Base-by-base conservation (phyloP, 2,888 invertebrate species). In the Noctuana brunneofusca region DNA sequence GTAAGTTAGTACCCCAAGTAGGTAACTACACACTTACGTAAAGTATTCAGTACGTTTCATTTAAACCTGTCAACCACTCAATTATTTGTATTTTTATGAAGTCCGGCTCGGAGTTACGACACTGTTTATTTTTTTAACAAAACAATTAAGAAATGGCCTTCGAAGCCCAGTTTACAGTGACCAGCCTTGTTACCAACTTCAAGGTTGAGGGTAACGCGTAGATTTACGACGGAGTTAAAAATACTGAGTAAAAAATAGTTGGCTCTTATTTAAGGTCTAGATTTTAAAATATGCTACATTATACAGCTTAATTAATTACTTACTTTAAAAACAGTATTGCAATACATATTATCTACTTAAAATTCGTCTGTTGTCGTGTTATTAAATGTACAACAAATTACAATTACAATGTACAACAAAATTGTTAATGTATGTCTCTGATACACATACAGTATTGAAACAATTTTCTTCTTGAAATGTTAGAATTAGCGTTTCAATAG, bases 91-190 rank as follows among this genome's bases (percentile, higher is more conserved):
- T 8, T 54, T 60, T 48, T 55, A 62, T 49, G 53, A 38, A 62
- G 54, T 55, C 53, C 52, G 54, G 24, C 9, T 49, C 38, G 38
- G 8, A 49, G 54, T 48, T 48, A 54, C 32, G 27, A 54, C 48
- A 55, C n/a, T 49, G 27, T 62, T 49, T 9, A 55, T 56, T 63
- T 56, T 62, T 63, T 63, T 54, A 56, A 63, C 63, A 63, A 50
- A 63, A 63, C 62, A 56, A 63, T 63, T 63, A 63, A 50, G 32
- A 41, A 22, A 16, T 41, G 32, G 41, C 63, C 56, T 56, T 63
- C 63, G 18, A 14, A 27, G 55, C 38, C 55, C 55, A 48, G 27
- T 62, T 49, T 48, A 58, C 35, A 55, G 46, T 54, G 55, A 46
- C 49, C 55, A 55, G 49, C 16, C 55, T 35, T 27, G 41, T 62